Percentiles rank a stretch among this genome's conserved stretches.
phyloP scores from a whole-genome alignment of 2,797 vertebrate genomes.

The Pangasius djambal region DNA sequence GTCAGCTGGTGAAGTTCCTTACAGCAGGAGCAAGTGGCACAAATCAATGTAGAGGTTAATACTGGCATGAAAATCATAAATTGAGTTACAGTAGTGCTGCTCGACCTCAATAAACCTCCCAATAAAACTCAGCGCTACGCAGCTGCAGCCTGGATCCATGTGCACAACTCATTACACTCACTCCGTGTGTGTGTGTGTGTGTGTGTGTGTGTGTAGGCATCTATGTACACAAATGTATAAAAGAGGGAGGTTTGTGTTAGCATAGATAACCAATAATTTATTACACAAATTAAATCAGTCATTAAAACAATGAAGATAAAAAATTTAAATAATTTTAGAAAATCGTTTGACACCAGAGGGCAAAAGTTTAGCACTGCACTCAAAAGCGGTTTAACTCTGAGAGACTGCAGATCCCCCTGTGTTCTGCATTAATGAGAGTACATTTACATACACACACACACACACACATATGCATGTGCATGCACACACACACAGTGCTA shows the following conservation, averaged over 20 bases:
- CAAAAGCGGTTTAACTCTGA: constrained; percentile 31
- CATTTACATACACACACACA: constrained; percentile 36
- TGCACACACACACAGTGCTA: neutral
- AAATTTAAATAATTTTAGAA: constrained; percentile 31
- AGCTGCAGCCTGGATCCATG: constrained; percentile 57
- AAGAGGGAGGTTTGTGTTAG: neutral
- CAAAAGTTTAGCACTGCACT: constrained; percentile 39
- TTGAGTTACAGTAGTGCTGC: constrained; percentile 54
- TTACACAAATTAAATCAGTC: constrained; percentile 46
- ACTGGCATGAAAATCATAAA: constrained; percentile 58
- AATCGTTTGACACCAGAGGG: constrained; percentile 35
- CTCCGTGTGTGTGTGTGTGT: constrained; percentile 42
- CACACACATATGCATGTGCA: neutral
- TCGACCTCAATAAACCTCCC: constrained; percentile 65
- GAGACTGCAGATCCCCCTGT: constrained; percentile 45
- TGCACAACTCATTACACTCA: constrained; percentile 44
- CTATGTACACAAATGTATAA: constrained; percentile 18
- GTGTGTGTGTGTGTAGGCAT: constrained; percentile 8
- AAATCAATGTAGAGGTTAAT: constrained; percentile 62
- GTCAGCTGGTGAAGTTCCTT: constrained; percentile 29
- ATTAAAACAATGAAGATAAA: constrained; percentile 49
- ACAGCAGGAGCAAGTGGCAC: constrained; percentile 30
- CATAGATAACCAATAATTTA: constrained; percentile 33
- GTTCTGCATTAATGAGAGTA: constrained; percentile 44
- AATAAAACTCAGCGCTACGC: constrained; percentile 61